phyloP scores from a whole-genome alignment of 1,140 invertebrate genomes.

The Rhyzopertha dominica region DNA sequence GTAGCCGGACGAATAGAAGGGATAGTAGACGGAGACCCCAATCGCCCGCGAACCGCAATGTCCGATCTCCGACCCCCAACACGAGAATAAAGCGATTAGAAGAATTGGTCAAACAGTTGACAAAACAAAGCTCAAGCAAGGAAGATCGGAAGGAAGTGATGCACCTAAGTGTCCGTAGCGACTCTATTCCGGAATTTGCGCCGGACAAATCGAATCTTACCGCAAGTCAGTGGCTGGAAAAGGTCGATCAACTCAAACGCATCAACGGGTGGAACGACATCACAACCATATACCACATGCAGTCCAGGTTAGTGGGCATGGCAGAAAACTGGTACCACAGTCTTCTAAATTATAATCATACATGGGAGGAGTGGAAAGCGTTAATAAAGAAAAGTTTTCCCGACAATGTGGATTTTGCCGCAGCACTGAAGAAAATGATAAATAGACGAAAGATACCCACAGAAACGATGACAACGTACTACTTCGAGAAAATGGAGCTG shows the following conservation, averaged over 20 bases:
- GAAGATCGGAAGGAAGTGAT: no score
- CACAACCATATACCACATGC: conserved; percentile 17
- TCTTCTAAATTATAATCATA: conserved; percentile 11
- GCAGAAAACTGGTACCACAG: conserved; percentile 16
- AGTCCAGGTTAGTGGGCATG: conserved; percentile 7
- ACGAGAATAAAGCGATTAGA: no score
- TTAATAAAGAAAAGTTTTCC: conserved; percentile 13
- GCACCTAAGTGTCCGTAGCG: no score
- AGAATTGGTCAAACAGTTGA: no score
- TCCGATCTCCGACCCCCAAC: no score
- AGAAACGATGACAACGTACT: conserved; percentile 10
- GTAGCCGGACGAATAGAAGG: no score
- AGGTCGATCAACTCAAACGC: conserved; percentile 16
- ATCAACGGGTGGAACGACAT: conserved; percentile 18
- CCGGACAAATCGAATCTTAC: conserved; percentile 3
- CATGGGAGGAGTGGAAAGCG: conserved; percentile 14
- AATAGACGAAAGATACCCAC: background rate
- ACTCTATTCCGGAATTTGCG: conserved; percentile 14
- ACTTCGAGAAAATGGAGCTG: conserved; percentile 16
- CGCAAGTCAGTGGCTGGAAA: conserved; percentile 14
- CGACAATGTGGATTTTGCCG: conserved; percentile 17
- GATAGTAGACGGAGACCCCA: no score
- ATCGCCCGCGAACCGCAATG: no score
- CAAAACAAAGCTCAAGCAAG: no score
- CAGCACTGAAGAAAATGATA: conserved; percentile 12